These are phyloP conservation scores for Turritopsis dohrnii DNA, from an alignment of 30 jellyfish, hydroid and myxozoan species.

Conservation along the genomic window DNA sequence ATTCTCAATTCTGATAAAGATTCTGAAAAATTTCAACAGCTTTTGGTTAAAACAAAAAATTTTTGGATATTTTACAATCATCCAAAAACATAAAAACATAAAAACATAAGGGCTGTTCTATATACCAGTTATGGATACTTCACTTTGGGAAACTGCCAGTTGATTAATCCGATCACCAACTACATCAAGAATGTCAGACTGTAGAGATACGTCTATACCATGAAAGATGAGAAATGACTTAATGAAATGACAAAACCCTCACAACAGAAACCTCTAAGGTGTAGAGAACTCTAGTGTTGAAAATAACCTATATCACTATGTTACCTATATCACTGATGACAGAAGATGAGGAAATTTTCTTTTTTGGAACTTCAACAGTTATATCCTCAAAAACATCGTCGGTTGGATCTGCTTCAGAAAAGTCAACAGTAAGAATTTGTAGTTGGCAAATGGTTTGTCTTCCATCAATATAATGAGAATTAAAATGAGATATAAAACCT, in stretches of 20 bases:
- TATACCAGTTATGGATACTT: conserved; percentile 9
- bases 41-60: neutral
- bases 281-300: too few species aligned
- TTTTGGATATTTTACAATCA: too few species aligned
- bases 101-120: neutral
- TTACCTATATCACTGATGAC: neutral
- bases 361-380: neutral
- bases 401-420: neutral
- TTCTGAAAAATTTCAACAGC: neutral
- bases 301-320: neutral
- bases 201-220: neutral
- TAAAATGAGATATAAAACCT: neutral
- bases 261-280: too few species aligned
- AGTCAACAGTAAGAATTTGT: neutral
- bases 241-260: too few species aligned
- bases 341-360: neutral
- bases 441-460: too few species aligned
- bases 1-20: neutral
- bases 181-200: conserved; percentile 4
- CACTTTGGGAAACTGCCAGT: conserved; percentile 34
- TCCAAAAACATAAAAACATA: neutral
- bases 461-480: neutral
- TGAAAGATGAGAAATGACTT: too few species aligned
- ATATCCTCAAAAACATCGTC: neutral
- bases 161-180: conserved; percentile 32